A percentile compares a stretch with the other conserved stretches of the same genome.
Evolutionary conservation across 1,140 invertebrate genomes (phyloP).

Genomic region (Daktulosphaira vitifoliae): DNA sequence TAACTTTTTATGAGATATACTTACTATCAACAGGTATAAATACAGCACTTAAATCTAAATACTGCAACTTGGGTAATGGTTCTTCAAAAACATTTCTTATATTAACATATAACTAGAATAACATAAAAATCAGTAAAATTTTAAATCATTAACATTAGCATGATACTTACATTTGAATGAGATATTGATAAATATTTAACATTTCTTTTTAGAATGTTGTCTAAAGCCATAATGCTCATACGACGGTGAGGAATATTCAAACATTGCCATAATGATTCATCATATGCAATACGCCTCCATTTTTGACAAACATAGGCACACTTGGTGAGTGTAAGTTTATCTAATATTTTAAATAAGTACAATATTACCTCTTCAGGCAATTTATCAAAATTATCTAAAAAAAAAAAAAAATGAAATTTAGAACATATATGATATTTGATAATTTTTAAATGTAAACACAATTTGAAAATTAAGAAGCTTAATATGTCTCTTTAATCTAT

Average conservation of each 20-base stretch:
- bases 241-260: slow-evolving; percentile 66
- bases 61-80: slow-evolving; percentile 1
- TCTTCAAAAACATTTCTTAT: neutral
- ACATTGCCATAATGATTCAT: slow-evolving; percentile 74
- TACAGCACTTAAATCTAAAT: slow-evolving; percentile 7
- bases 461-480: no score
- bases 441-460: neutral
- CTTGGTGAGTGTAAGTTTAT: slow-evolving; percentile 61
- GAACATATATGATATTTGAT: neutral
- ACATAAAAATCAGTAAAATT: neutral
- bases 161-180: slow-evolving; percentile 55
- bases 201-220: slow-evolving; percentile 60
- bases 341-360: slow-evolving; percentile 71
- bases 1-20: no score
- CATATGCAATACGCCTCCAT: slow-evolving; percentile 64
- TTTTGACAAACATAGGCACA: slow-evolving; percentile 59
- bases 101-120: slow-evolving; percentile 15
- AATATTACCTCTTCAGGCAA: slow-evolving; percentile 76
- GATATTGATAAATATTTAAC: slow-evolving; percentile 65
- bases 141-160: no score
- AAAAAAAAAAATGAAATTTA: neutral
- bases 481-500: no score
- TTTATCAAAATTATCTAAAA: slow-evolving; percentile 50
- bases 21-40: slow-evolving; percentile 1
- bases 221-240: slow-evolving; percentile 56